Conservation (phyloP, 1,140 invertebrate species). For the Armadillidium nasatum region DNA sequence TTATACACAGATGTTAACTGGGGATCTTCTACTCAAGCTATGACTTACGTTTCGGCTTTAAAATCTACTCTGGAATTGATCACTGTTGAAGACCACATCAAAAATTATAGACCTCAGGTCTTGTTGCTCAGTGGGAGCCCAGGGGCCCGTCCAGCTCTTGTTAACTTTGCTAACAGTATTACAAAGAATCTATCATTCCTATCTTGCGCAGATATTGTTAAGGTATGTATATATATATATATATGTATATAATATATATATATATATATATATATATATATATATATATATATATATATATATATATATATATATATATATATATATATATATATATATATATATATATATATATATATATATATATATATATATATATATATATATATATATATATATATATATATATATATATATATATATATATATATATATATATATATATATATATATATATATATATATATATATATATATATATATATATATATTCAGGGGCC, state of each 20-base stretch:
- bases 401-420: constrained; percentile 21
- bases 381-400: constrained; percentile 19
- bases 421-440: constrained; percentile 1
- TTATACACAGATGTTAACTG: constrained; percentile 69
- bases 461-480: not conserved
- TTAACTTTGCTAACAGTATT: constrained; percentile 85
- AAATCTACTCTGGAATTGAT: constrained; percentile 79
- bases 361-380: constrained; percentile 19
- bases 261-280: not conserved
- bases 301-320: not conserved
- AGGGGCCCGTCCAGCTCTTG: constrained; percentile 69
- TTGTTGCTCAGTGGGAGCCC: constrained; percentile 83
- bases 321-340: not conserved
- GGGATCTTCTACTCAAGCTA: constrained; percentile 93
- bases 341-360: not conserved
- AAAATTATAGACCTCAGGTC: constrained; percentile 90
- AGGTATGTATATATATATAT: constrained; percentile 55
- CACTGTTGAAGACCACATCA: constrained; percentile 87
- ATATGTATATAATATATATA: not conserved
- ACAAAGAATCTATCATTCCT: constrained; percentile 76
- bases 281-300: not conserved
- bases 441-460: not conserved
- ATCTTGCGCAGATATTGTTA: constrained; percentile 76
- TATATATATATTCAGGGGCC: not conserved
- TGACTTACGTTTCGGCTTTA: constrained; percentile 88